Evolutionary conservation across 1,140 invertebrate genomes (phyloP).

Genomic region (Eupeodes corollae): DNA sequence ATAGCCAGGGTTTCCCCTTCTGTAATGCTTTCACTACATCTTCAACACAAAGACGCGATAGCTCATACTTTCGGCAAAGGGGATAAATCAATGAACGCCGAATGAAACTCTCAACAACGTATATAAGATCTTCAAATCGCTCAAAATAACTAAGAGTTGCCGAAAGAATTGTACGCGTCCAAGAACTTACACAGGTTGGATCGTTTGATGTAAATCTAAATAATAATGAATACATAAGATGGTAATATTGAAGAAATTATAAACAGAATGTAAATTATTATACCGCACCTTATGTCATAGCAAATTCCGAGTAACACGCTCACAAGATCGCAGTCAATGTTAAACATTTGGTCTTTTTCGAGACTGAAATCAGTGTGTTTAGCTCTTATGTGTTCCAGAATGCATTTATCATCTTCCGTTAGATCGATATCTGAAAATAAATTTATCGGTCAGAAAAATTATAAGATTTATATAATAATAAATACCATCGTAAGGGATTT

Average conservation of each 20-base stretch:
- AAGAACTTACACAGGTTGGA: conserved; percentile 27
- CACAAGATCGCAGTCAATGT: conserved; percentile 28
- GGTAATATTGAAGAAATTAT: background rate
- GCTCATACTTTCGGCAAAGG: conserved; percentile 27
- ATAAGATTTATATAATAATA: background rate
- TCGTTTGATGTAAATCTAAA: conserved; percentile 23
- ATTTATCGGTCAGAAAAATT: too few species aligned
- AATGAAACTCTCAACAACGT: conserved; percentile 25
- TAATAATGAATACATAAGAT: background rate
- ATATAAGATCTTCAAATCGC: conserved; percentile 24
- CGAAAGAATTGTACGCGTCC: conserved; percentile 30
- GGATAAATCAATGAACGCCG: conserved; percentile 30
- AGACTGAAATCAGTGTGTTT: conserved; percentile 3
- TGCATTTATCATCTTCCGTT: conserved; percentile 24
- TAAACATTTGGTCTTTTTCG: conserved; percentile 13
- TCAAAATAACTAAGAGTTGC: conserved; percentile 27
- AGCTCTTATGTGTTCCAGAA: conserved; percentile 22
- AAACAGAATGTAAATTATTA: background rate
- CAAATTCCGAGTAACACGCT: conserved; percentile 32
- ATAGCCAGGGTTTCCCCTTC: conserved; percentile 21
- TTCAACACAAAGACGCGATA: conserved; percentile 21
- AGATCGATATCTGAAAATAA: conserved; percentile 16
- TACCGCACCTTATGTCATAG: conserved; percentile 23
- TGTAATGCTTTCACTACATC: conserved; percentile 30
- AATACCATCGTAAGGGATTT: conserved; percentile 20